phyloP scores from a whole-genome alignment of 1,140 invertebrate genomes.

The Trichonephila inaurata region DNA sequence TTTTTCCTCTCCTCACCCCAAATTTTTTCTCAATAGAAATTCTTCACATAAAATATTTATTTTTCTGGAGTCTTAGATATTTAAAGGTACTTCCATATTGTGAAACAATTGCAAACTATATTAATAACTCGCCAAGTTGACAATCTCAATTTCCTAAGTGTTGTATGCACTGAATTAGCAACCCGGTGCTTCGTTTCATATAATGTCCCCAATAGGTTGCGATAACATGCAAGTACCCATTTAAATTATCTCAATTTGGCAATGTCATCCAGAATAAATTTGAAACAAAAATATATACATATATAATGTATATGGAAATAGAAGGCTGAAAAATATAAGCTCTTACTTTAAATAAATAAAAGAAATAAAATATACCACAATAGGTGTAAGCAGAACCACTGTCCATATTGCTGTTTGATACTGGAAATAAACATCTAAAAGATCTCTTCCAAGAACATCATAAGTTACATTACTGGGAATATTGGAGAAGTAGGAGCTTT shows the following conservation, averaged over 20 bases:
- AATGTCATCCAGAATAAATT: too few relatives aligned
- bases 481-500: background rate
- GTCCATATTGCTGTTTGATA: slow-evolving; percentile 61
- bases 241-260: background rate
- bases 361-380: slow-evolving; percentile 53
- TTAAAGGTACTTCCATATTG: background rate
- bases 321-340: background rate
- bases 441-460: slow-evolving; percentile 29
- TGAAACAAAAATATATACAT: background rate
- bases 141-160: too few relatives aligned
- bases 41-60: too few relatives aligned
- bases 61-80: background rate
- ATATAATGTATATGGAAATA: background rate
- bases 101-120: too few relatives aligned
- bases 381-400: slow-evolving; percentile 8
- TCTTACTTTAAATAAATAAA: background rate
- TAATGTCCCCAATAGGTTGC: too few relatives aligned
- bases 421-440: slow-evolving; percentile 47
- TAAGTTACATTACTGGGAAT: slow-evolving; percentile 45
- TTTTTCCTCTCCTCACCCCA: too few relatives aligned
- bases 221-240: too few relatives aligned
- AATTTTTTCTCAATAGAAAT: too few relatives aligned
- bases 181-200: too few relatives aligned
- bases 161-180: too few relatives aligned
- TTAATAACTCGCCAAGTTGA: too few relatives aligned